phyloP scores from a whole-genome alignment of 2,888 invertebrate genomes.

The Tethea ocularis region DNA sequence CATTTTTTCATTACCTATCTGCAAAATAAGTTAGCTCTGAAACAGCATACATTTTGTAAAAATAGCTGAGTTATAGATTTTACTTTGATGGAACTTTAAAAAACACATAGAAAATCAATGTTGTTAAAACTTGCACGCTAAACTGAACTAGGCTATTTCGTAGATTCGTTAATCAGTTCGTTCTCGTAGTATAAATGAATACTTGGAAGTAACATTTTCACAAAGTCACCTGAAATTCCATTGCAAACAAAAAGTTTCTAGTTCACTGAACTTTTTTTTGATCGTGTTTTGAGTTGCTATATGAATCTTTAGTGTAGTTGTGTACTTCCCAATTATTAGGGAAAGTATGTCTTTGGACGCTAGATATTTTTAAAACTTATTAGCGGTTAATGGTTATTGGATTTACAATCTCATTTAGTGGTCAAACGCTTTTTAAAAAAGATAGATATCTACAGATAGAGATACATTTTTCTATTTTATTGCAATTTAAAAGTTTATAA shows the following conservation, averaged over 20 bases:
- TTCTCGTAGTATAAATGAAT: constrained; percentile 25
- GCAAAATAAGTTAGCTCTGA: constrained; percentile 8
- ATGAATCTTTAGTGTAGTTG: no score
- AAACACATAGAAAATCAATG: constrained; percentile 55
- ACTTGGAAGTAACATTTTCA: background rate
- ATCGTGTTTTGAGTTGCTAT: no score
- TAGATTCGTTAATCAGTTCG: constrained; percentile 54
- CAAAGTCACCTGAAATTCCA: background rate
- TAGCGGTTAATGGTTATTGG: no score
- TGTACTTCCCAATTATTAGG: no score
- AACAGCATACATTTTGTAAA: constrained; percentile 42
- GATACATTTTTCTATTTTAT: no score
- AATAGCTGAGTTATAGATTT: constrained; percentile 32
- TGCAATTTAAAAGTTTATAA: no score
- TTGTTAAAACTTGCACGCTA: constrained; percentile 70
- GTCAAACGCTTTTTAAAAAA: no score
- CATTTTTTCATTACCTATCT: background rate
- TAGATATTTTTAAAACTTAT: no score
- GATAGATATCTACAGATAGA: no score
- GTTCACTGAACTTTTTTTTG: background rate
- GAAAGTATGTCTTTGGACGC: no score
- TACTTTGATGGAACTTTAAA: constrained; percentile 42
- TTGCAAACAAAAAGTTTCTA: background rate
- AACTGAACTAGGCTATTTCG: constrained; percentile 52
- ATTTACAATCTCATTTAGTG: no score